Evolutionary conservation across 2,113 vertebrate species (phyloP), one percentile per base, ranked within the genome.

Genomic region (Archocentrus centrarchus): DNA sequence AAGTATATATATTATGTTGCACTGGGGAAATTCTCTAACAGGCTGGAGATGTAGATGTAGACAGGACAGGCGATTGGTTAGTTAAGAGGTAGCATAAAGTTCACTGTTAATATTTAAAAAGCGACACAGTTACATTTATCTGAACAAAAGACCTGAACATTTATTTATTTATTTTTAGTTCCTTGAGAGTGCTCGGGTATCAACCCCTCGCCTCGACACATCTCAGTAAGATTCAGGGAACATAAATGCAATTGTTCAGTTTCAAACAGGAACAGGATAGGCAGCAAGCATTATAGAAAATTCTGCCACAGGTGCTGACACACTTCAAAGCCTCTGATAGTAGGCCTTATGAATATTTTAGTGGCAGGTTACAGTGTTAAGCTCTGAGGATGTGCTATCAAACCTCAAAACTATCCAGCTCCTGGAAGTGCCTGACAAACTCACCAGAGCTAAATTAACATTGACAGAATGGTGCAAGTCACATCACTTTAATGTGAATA

Each of bases 311-410:
- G 64, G 86, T 90, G 62, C 53, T 39, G 18, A 60, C 7, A 1
- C 50, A 84, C 88, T 91, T 93, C 89, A 92, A 91, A 91, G 88
- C 87, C 66, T 80, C 18, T 6, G 60, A 86, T 73, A 73, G 59
- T 0, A 17, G 58, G 22, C 57, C 64, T 77, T 35, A 79, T 90
- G 68, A 89, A 92, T 92, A 91, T 86, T 89, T 94, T 27, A 91
- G 27, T 9, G 50, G 22, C 61, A 73, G 86, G 86, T 78, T 91
- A 82, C 78, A 79, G 44, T 62, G 77, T 84, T 87, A 79, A 85
- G 82, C 85, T 88, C 77, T 13, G 73, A 86, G 76, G 86, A 80
- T 10, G 78, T 11, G 77, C 75, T 70, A 81, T 85, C 77, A 80
- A 75, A 88, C 83, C 79, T 81, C 55, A 81, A 75, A 90, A 77